These are phyloP conservation scores for Nematolebias whitei DNA, from an alignment of 2,113 vertebrate species.

Conservation along the genomic window DNA sequence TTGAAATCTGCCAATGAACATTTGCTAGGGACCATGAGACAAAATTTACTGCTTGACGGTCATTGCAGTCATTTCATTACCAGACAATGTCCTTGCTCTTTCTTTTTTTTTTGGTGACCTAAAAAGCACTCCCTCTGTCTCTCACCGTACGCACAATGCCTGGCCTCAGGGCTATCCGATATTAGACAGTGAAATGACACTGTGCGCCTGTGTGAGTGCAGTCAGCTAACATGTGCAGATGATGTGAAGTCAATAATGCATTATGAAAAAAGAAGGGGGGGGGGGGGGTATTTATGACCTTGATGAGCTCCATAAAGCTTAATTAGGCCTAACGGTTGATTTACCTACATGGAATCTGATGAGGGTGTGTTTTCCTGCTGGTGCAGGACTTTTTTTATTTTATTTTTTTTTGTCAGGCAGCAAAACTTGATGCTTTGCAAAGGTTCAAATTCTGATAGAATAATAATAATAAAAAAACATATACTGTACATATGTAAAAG, in stretches of 20 bases:
- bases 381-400: constrained; percentile 36
- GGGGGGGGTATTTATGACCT: constrained; percentile 73
- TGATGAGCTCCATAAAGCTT: constrained; percentile 78
- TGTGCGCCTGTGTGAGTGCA: constrained; percentile 76
- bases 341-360: constrained; percentile 73
- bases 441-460: constrained; percentile 26
- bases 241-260: constrained; percentile 81
- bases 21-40: constrained; percentile 47
- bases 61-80: constrained; percentile 61
- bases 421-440: constrained; percentile 40
- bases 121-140: constrained; percentile 62
- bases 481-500: constrained; percentile 7
- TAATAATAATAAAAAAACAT: neutral
- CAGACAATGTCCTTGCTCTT: constrained; percentile 77
- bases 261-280: constrained; percentile 73
- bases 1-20: constrained; percentile 22
- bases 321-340: constrained; percentile 82
- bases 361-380: constrained; percentile 54
- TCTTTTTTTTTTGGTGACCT: constrained; percentile 57
- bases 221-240: constrained; percentile 76
- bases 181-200: constrained; percentile 79
- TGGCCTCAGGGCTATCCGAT: constrained; percentile 79
- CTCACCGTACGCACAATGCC: constrained; percentile 16
- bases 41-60: constrained; percentile 51
- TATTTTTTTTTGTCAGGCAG: constrained; percentile 37